These are phyloP conservation scores for Halocynthia aurantium DNA, from an alignment of 23 tunicate species.

Conservation along the genomic window DNA sequence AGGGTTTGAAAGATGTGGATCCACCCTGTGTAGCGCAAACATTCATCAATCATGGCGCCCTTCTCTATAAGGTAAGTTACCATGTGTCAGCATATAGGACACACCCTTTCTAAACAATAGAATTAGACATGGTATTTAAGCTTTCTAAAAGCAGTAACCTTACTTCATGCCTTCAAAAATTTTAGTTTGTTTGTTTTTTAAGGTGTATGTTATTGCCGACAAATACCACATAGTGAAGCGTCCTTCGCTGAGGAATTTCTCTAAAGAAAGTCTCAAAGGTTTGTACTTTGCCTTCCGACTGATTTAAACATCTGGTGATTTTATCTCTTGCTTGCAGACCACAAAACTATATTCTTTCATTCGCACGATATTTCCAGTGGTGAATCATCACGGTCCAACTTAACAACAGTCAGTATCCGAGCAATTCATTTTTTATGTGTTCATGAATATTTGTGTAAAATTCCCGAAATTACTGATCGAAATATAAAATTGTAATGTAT, in stretches of 20 bases:
- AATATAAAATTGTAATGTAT: too few species aligned
- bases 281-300: not conserved
- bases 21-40: conserved; percentile 93
- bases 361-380: conserved; percentile 81
- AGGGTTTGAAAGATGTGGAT: conserved; percentile 76
- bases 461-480: too few species aligned
- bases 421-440: not conserved
- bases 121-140: not conserved
- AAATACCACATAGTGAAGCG: conserved; percentile 68
- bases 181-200: not conserved
- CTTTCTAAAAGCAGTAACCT: not conserved
- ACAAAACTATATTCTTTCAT: conserved; percentile 76
- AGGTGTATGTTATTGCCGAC: conserved; percentile 75
- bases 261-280: conserved; percentile 30
- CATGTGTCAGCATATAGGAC: not conserved
- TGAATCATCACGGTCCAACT: conserved; percentile 46
- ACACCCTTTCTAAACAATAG: not conserved
- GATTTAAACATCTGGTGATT: not conserved
- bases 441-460: too few species aligned
- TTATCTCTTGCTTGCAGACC: conserved; percentile 14
- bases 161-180: not conserved
- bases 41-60: conserved; percentile 74
- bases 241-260: conserved; percentile 71
- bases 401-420: conserved; percentile 43
- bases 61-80: conserved; percentile 68